These are phyloP conservation scores for Dolichopus griseipennis DNA, from an alignment of 2,888 invertebrate genomes.

Conservation along the genomic window DNA sequence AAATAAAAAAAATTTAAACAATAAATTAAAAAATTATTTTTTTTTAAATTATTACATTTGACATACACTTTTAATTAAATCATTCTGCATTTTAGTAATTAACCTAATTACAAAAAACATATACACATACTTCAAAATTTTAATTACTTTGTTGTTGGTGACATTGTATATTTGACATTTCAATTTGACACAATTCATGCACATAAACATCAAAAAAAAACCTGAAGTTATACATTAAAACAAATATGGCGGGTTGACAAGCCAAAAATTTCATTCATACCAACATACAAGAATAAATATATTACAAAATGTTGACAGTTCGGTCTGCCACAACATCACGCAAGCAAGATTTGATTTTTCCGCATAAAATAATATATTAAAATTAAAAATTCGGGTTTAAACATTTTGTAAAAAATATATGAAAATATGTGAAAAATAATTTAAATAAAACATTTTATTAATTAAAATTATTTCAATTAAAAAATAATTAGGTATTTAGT, in stretches of 20 bases:
- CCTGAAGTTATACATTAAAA: slow-evolving; percentile 1
- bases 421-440: slow-evolving; percentile 20
- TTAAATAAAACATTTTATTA: slow-evolving; percentile 16
- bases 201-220: slow-evolving; percentile 16
- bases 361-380: slow-evolving; percentile 22
- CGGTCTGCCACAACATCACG: slow-evolving; percentile 33
- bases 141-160: too few species aligned
- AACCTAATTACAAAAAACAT: too few species aligned
- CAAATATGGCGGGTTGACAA: slow-evolving; percentile 22
- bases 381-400: slow-evolving; percentile 15
- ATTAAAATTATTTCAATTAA: slow-evolving; percentile 19
- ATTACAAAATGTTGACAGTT: slow-evolving; percentile 14
- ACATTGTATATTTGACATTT: too few species aligned
- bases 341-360: slow-evolving; percentile 22
- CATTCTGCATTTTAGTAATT: too few species aligned
- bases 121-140: too few species aligned
- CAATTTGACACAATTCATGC: too few species aligned
- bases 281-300: slow-evolving; percentile 23
- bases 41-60: too few species aligned
- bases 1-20: too few species aligned
- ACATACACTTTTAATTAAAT: too few species aligned
- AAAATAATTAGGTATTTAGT: slow-evolving; percentile 21
- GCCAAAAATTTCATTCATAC: slow-evolving; percentile 12
- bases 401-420: slow-evolving; percentile 14
- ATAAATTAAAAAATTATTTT: too few species aligned